phyloP scores from a whole-genome alignment of 2,888 invertebrate species.

The Papilio gigon region DNA sequence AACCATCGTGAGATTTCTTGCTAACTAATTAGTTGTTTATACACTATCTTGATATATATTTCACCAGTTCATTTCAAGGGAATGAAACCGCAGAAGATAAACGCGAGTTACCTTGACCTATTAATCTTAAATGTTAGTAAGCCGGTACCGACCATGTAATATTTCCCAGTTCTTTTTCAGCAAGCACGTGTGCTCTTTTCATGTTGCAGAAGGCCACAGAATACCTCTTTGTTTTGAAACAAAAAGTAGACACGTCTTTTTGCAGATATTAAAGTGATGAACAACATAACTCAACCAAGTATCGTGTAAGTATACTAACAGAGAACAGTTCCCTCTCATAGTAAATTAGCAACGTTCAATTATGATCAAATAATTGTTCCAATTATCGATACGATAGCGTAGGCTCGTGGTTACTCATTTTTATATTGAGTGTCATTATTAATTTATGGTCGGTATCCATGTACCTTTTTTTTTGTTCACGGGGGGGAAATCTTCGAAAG shows the following conservation, averaged over 20 bases:
- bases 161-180: conserved; percentile 14
- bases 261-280: neutral
- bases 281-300: neutral
- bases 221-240: neutral
- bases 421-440: too few relatives aligned
- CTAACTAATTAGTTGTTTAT: conserved; percentile 11
- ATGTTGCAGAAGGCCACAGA: neutral
- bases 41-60: conserved; percentile 12
- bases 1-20: conserved; percentile 4
- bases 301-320: neutral
- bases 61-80: conserved; percentile 6
- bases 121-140: conserved; percentile 16
- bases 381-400: neutral
- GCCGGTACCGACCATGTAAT: conserved; percentile 9
- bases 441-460: too few relatives aligned
- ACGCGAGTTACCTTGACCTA: conserved; percentile 8
- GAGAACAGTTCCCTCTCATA: neutral
- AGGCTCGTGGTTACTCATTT: neutral
- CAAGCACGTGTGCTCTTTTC: neutral
- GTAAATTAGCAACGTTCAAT: neutral
- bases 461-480: too few relatives aligned
- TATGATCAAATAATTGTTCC: neutral
- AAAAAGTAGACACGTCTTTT: neutral
- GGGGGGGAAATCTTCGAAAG: too few relatives aligned
- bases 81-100: conserved; percentile 18